A percentile compares a stretch with the other conserved stretches of the same genome.
phyloP scores from a whole-genome alignment of 1,140 invertebrate genomes.

The Heliconius himera region DNA sequence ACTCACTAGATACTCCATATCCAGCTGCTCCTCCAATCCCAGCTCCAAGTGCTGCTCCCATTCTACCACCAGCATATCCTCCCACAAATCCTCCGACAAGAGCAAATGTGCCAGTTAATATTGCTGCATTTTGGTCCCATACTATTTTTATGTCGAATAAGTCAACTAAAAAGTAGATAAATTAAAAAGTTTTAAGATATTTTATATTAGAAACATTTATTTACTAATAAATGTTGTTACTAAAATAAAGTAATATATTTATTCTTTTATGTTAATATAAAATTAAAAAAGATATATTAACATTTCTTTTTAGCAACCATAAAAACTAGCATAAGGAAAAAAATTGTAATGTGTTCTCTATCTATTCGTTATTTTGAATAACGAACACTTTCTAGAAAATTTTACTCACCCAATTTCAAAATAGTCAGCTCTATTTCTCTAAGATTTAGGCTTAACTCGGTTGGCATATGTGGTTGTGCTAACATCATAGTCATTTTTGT shows the following conservation, averaged over 20 bases:
- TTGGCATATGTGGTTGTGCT: conserved; percentile 37
- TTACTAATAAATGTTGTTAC: too few relatives aligned
- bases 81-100: conserved; percentile 61
- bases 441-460: conserved; percentile 46
- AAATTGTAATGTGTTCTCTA: too few relatives aligned
- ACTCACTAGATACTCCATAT: conserved; percentile 55
- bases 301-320: too few relatives aligned
- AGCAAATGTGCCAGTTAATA: conserved; percentile 51
- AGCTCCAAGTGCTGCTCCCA: conserved; percentile 61
- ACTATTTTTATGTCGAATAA: conserved; percentile 59
- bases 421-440: conserved; percentile 55
- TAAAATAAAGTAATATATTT: not conserved
- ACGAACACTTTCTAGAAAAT: not conserved
- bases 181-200: not conserved
- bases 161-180: conserved; percentile 44
- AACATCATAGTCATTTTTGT: conserved; percentile 2
- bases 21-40: conserved; percentile 60
- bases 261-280: too few relatives aligned
- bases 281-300: not conserved
- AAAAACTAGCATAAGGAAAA: too few relatives aligned
- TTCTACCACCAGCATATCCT: conserved; percentile 56
- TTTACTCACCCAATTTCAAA: conserved; percentile 54
- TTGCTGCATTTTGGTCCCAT: conserved; percentile 55
- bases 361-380: not conserved
- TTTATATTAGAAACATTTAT: too few relatives aligned